Evolutionary conservation across 2,888 invertebrate genomes (phyloP).

Genomic region (Linnaemya vulpina): DNA sequence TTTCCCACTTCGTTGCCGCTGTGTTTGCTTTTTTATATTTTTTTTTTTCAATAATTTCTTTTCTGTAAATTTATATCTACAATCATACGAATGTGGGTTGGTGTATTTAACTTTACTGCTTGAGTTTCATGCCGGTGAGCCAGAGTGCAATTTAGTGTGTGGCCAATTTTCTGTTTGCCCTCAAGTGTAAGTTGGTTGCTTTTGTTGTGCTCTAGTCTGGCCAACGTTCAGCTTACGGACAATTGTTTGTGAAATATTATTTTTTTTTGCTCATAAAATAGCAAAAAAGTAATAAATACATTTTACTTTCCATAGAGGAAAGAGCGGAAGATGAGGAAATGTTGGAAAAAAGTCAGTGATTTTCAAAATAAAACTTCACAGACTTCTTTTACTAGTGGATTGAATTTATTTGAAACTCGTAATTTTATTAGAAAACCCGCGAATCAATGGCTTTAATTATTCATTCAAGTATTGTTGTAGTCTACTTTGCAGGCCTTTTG

Average conservation of each 20-base stretch:
- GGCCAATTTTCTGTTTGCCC: slow-evolving; percentile 68
- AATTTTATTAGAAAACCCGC: background rate
- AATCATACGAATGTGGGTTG: background rate
- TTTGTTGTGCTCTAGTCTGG: slow-evolving; percentile 54
- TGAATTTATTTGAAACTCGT: background rate
- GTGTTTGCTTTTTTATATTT: slow-evolving; percentile 29
- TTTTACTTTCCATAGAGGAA: slow-evolving; percentile 7
- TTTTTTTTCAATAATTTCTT: too few relatives aligned
- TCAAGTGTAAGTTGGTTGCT: slow-evolving; percentile 68
- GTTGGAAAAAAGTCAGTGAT: background rate
- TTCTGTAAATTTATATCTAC: slow-evolving; percentile 7
- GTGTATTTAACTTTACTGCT: slow-evolving; percentile 14
- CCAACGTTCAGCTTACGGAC: slow-evolving; percentile 59
- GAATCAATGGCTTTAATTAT: background rate
- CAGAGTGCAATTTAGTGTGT: slow-evolving; percentile 71
- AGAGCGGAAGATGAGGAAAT: slow-evolving; percentile 18
- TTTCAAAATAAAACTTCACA: slow-evolving; percentile 17
- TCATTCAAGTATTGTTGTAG: background rate
- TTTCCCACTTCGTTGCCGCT: slow-evolving; percentile 47
- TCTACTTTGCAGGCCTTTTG: background rate
- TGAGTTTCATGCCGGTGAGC: slow-evolving; percentile 51
- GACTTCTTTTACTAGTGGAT: background rate
- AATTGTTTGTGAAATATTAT: slow-evolving; percentile 61
- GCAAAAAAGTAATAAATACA: slow-evolving; percentile 34
- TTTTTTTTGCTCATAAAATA: background rate